Evolutionary conservation across 2,113 vertebrate genomes (phyloP).

Genomic region (Connochaetes taurinus): DNA sequence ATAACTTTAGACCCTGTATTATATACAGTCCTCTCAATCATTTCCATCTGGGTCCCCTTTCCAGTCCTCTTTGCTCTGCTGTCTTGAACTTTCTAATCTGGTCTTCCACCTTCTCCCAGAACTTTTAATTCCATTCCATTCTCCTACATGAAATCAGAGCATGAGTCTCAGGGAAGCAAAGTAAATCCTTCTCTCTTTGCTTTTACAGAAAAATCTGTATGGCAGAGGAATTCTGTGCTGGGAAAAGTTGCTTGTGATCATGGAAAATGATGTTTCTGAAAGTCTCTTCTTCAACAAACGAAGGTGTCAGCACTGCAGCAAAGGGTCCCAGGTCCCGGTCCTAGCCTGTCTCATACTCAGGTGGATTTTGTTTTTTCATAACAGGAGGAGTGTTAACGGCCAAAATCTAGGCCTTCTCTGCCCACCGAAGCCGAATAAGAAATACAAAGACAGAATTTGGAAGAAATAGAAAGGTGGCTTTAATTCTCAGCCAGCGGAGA

Average conservation of each 20-base stretch:
- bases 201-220: background rate
- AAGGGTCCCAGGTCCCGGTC: background rate
- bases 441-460: background rate
- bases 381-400: background rate
- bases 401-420: background rate
- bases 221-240: background rate
- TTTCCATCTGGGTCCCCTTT: background rate
- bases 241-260: background rate
- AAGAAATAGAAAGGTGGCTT: background rate
- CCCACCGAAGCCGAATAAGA: background rate
- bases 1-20: background rate
- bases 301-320: background rate
- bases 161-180: background rate
- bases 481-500: background rate
- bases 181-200: background rate
- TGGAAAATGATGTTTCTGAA: background rate
- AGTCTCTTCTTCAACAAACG: background rate
- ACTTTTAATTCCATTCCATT: background rate
- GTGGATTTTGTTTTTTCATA: background rate
- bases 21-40: background rate
- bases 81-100: background rate
- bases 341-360: background rate
- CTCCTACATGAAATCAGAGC: background rate
- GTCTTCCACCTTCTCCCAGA: background rate
- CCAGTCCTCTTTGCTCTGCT: background rate